These are phyloP conservation scores for Periplaneta americana DNA, from an alignment of 1,140 invertebrate genomes.

Conservation along the genomic window DNA sequence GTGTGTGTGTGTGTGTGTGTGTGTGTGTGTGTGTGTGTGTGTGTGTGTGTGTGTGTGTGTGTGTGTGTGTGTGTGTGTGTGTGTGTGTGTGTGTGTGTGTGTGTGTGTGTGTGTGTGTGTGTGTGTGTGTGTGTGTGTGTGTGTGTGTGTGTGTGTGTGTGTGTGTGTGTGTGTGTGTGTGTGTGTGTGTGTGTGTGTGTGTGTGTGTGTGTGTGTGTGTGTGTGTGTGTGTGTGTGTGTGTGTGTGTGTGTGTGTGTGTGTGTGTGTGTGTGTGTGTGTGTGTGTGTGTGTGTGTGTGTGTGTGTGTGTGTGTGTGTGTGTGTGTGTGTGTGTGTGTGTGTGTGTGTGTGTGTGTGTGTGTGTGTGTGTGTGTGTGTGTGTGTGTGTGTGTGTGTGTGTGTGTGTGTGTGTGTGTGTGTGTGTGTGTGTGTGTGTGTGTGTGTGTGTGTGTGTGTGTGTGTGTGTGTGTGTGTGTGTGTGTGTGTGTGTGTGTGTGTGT, in stretches of 20 bases:
- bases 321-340: slow-evolving; percentile 16
- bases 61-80: slow-evolving; percentile 22
- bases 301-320: slow-evolving; percentile 25
- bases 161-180: no score
- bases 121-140: slow-evolving; percentile 6
- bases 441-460: slow-evolving; percentile 11
- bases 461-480: slow-evolving; percentile 16
- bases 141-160: neutral
- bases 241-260: slow-evolving; percentile 24
- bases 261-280: slow-evolving; percentile 25
- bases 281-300: slow-evolving; percentile 28
- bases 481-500: slow-evolving; percentile 17
- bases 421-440: slow-evolving; percentile 1
- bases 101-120: slow-evolving; percentile 12
- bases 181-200: no score
- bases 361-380: slow-evolving; percentile 36
- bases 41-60: slow-evolving; percentile 12
- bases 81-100: slow-evolving; percentile 33
- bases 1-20: slow-evolving; percentile 29
- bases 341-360: slow-evolving; percentile 9
- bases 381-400: slow-evolving; percentile 11
- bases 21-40: slow-evolving; percentile 23
- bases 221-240: neutral
- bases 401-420: slow-evolving; percentile 8
- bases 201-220: no score